phyloP scores from a whole-genome alignment of 1,140 invertebrate genomes.

The Metaphire vulgaris region DNA sequence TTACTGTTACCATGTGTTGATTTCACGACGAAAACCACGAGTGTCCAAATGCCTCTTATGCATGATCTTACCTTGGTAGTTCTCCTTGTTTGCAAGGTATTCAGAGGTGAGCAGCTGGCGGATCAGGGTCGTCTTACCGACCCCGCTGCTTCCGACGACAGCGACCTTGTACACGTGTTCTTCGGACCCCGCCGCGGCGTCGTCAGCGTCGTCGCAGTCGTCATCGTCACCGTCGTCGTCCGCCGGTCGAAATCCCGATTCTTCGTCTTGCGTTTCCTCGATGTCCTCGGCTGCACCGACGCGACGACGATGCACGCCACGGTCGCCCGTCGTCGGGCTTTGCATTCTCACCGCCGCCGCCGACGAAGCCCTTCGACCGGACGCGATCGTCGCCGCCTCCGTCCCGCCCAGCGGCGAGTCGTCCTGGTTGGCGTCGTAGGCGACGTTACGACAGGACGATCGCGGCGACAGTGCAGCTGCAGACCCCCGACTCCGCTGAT shows the following conservation, averaged over 20 bases:
- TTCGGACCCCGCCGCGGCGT: neutral
- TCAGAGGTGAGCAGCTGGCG: conserved; percentile 31
- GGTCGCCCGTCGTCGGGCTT: neutral
- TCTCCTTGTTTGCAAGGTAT: conserved; percentile 22
- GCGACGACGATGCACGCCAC: neutral
- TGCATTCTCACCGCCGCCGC: neutral
- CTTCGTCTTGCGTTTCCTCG: too few relatives aligned
- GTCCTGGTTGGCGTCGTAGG: neutral
- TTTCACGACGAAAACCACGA: too few relatives aligned
- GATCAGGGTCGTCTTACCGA: conserved; percentile 30
- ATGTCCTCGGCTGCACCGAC: neutral
- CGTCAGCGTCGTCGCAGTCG: conserved; percentile 3
- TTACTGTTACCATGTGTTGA: too few relatives aligned
- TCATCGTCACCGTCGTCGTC: conserved; percentile 17
- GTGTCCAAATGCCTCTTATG: too few relatives aligned
- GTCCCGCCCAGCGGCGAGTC: too few relatives aligned
- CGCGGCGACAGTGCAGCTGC: neutral
- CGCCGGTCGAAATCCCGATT: neutral
- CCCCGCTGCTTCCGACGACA: conserved; percentile 28
- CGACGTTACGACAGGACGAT: neutral
- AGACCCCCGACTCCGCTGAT: neutral
- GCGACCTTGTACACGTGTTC: conserved; percentile 16
- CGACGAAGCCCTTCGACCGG: neutral
- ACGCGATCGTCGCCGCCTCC: neutral
- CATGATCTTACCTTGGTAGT: conserved; percentile 17